Conservation (phyloP, 2,888 invertebrate genomes). For the Torymus tubicola region DNA sequence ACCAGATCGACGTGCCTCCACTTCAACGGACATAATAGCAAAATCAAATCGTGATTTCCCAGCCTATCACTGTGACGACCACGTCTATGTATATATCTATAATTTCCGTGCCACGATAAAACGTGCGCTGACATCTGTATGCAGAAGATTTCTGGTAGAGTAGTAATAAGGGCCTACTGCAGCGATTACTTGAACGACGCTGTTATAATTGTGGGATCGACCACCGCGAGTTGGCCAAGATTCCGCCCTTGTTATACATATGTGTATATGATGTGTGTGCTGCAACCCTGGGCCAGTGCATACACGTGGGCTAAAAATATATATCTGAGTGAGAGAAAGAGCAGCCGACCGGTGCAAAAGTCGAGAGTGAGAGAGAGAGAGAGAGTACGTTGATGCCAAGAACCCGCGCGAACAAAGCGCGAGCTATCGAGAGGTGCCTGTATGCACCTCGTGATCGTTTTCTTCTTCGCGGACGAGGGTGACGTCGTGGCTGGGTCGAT, state of each 20-base stretch:
- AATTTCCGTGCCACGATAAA: slow-evolving; percentile 41
- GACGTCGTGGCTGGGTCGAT: too few relatives aligned
- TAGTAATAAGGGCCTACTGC: too few relatives aligned
- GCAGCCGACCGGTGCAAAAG: slow-evolving; percentile 16
- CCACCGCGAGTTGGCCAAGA: slow-evolving; percentile 11
- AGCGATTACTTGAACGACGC: too few relatives aligned
- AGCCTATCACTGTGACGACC: background rate
- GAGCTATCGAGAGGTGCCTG: background rate
- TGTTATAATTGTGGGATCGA: too few relatives aligned
- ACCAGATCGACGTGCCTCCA: too few relatives aligned
- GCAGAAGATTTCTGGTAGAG: too few relatives aligned
- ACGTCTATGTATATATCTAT: background rate
- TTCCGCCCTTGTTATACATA: slow-evolving; percentile 26
- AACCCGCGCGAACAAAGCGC: slow-evolving; percentile 10
- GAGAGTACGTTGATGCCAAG: slow-evolving; percentile 35
- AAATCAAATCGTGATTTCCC: slow-evolving; percentile 33
- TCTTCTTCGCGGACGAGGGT: too few relatives aligned
- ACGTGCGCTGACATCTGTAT: slow-evolving; percentile 12
- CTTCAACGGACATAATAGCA: too few relatives aligned
- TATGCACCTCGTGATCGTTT: too few relatives aligned
- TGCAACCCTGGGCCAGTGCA: slow-evolving; percentile 35
- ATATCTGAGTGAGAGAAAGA: background rate
- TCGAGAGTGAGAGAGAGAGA: slow-evolving; percentile 39
- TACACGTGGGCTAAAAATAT: background rate
- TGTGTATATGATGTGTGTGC: background rate